Evolutionary conservation across 2,888 invertebrate species (phyloP).

Genomic region (Ommatoiulus sabulosus): DNA sequence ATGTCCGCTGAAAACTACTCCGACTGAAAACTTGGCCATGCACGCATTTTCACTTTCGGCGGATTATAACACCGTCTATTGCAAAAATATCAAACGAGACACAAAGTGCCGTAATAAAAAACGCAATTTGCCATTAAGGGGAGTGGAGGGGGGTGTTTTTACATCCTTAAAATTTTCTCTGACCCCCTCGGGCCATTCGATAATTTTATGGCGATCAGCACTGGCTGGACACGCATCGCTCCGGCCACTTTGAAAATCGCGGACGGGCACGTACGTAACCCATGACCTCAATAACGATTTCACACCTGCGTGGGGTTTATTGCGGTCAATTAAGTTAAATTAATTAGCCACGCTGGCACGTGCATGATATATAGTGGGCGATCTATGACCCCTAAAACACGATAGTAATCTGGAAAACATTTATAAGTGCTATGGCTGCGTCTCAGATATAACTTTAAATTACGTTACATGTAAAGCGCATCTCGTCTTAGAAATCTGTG

Average conservation of each 20-base stretch:
- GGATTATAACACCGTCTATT: not conserved
- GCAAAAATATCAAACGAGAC: not conserved
- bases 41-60: not conserved
- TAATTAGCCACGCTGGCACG: slow-evolving; percentile 34
- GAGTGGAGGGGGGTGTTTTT: not conserved
- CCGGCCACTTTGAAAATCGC: not conserved
- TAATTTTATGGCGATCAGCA: slow-evolving; percentile 7
- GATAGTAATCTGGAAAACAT: too few relatives aligned
- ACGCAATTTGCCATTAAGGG: slow-evolving; percentile 12
- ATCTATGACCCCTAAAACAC: too few relatives aligned
- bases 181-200: slow-evolving; percentile 27
- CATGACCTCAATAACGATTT: not conserved
- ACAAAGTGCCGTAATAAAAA: not conserved
- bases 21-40: not conserved
- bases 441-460: too few relatives aligned
- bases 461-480: too few relatives aligned
- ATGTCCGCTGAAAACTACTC: not conserved
- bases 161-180: not conserved
- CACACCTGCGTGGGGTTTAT: slow-evolving; percentile 23
- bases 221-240: not conserved
- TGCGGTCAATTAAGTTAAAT: slow-evolving; percentile 21
- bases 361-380: not conserved
- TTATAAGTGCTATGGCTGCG: too few relatives aligned
- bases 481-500: too few relatives aligned
- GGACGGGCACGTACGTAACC: not conserved